Percentiles rank a stretch among this genome's conserved stretches.
phyloP scores from a whole-genome alignment of 2,113 vertebrate genomes.

The Empidonax traillii region DNA sequence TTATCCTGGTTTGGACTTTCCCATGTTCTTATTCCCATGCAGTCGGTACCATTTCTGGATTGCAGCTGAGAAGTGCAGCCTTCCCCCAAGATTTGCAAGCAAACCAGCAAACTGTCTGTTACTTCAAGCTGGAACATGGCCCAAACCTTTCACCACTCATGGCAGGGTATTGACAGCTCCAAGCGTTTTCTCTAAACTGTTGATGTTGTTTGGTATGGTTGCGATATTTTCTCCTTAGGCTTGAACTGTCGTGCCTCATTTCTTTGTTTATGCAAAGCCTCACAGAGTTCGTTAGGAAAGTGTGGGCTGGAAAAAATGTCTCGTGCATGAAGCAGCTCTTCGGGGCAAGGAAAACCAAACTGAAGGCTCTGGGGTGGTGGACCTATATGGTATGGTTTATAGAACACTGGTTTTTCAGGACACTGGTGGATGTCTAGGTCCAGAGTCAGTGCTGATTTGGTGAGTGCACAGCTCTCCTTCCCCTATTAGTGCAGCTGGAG shows the following conservation, averaged over 20 bases:
- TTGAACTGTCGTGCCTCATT: not conserved
- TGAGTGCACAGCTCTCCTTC: not conserved
- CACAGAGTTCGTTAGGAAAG: constrained; percentile 8
- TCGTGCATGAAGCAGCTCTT: not conserved
- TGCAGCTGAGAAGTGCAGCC: not conserved
- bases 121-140: constrained; percentile 15
- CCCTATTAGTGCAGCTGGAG: not conserved
- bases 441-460: not conserved
- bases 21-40: not conserved
- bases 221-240: constrained; percentile 12
- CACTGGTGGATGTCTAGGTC: not conserved
- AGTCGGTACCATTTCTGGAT: not conserved
- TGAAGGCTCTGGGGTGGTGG: not conserved
- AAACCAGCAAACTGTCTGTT: not conserved
- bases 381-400: accelerated
- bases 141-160: constrained; percentile 54
- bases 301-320: not conserved
- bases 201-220: constrained; percentile 52
- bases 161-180: constrained; percentile 45
- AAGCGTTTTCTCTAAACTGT: constrained; percentile 54
- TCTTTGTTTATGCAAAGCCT: constrained; percentile 43
- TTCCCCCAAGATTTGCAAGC: not conserved
- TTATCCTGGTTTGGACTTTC: constrained; percentile 9
- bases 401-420: not conserved
- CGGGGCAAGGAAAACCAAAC: not conserved